Evolutionary conservation across 2,888 invertebrate species (phyloP).

Genomic region (Fissipunctia ypsillon): DNA sequence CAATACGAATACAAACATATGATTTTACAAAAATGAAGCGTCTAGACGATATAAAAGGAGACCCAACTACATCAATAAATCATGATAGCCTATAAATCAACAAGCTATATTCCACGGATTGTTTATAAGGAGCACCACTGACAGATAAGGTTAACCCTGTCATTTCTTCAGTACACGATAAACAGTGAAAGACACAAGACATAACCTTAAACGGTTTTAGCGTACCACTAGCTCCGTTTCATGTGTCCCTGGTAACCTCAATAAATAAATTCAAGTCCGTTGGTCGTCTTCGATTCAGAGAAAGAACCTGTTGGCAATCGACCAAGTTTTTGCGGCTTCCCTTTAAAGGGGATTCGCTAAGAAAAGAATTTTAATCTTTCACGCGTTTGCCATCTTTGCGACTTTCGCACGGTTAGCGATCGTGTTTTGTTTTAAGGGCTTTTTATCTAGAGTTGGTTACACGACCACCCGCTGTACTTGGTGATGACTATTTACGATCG

Average conservation of each 20-base stretch:
- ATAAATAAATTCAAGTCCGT: conserved; percentile 80
- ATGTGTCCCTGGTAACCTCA: conserved; percentile 79
- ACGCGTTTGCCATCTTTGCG: conserved; percentile 66
- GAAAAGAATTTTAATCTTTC: conserved; percentile 81
- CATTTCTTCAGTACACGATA: conserved; percentile 52
- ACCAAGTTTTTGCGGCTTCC: conserved; percentile 79
- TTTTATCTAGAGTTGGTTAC: conserved; percentile 43
- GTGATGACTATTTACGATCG: conserved; percentile 51
- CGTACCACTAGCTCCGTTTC: conserved; percentile 67
- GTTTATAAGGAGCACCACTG: conserved; percentile 62
- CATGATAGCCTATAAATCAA: conserved; percentile 53
- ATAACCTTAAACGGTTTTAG: conserved; percentile 59
- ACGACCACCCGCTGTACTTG: conserved; percentile 58
- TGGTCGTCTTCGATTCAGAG: conserved; percentile 76
- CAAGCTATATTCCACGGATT: conserved; percentile 55
- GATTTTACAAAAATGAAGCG: conserved; percentile 45
- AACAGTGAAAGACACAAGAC: conserved; percentile 45
- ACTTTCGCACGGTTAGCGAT: conserved; percentile 63
- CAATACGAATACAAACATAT: conserved; percentile 21
- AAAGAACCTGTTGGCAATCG: conserved; percentile 81
- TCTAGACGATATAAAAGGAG: conserved; percentile 58
- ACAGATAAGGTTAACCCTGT: conserved; percentile 73
- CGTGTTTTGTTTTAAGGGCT: conserved; percentile 70
- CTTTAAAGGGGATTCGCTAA: conserved; percentile 75
- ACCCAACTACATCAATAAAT: conserved; percentile 55